These are phyloP conservation scores for Pithys albifrons DNA, from an alignment of 2,113 vertebrate genomes.

Conservation along the genomic window DNA sequence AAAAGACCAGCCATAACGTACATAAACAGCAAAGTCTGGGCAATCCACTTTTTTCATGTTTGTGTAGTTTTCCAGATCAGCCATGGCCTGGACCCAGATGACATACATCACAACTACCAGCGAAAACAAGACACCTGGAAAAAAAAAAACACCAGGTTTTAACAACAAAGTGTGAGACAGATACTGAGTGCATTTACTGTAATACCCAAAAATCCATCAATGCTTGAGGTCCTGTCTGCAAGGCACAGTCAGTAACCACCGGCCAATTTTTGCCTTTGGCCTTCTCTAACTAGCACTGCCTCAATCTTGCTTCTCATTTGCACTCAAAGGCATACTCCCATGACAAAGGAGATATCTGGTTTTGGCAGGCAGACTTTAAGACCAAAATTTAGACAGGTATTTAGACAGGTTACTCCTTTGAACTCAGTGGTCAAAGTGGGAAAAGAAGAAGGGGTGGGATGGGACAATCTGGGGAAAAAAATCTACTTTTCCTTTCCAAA, in stretches of 20 bases:
- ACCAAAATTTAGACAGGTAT: background rate
- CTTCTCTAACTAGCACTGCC: background rate
- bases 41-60: conserved; percentile 75
- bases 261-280: background rate
- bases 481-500: background rate
- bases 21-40: conserved; percentile 75
- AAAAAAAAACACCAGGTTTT: conserved; percentile 39
- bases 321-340: background rate
- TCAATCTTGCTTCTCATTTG: background rate
- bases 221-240: background rate
- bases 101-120: conserved; percentile 85
- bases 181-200: background rate
- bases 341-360: background rate
- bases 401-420: background rate
- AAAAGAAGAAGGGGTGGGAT: background rate
- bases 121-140: conserved; percentile 86
- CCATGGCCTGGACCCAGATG: conserved; percentile 87
- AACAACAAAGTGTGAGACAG: background rate
- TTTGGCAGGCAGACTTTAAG: background rate
- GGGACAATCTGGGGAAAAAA: background rate
- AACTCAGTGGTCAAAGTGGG: background rate
- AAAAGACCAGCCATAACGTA: conserved; percentile 91
- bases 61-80: conserved; percentile 83
- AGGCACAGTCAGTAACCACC: background rate
- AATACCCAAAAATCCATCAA: background rate